A percentile compares a stretch with the other conserved stretches of the same genome.
Conservation (phyloP, 2,888 invertebrate species). For the Pollenia amentaria region DNA sequence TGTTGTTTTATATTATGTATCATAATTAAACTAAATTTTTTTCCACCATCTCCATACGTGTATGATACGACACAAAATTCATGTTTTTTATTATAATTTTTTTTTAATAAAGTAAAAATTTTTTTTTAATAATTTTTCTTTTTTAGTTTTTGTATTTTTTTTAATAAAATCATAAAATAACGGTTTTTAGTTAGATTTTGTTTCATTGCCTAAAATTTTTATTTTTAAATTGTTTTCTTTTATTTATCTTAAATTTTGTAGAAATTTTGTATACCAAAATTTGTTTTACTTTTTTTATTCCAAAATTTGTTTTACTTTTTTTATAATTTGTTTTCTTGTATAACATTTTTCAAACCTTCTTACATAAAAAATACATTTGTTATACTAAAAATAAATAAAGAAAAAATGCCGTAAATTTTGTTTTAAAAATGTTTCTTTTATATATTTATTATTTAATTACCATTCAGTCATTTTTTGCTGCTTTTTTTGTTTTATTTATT, state of each 20-base stretch:
- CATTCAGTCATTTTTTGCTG: slow-evolving; percentile 68
- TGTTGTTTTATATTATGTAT: slow-evolving; percentile 59
- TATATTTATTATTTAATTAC: slow-evolving; percentile 59
- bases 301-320: slow-evolving; percentile 67
- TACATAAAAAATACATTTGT: slow-evolving; percentile 70
- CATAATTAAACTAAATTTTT: slow-evolving; percentile 68
- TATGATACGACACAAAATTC: slow-evolving; percentile 63
- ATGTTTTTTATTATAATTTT: slow-evolving; percentile 22
- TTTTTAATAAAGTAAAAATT: slow-evolving; percentile 65
- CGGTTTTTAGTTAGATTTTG: slow-evolving; percentile 55
- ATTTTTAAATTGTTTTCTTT: slow-evolving; percentile 52
- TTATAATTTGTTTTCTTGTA: slow-evolving; percentile 66
- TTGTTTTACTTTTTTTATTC: slow-evolving; percentile 63
- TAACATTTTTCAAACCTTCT: slow-evolving; percentile 71
- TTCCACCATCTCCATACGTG: slow-evolving; percentile 55
- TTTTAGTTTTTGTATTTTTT: slow-evolving; percentile 39
- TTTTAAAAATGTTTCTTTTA: slow-evolving; percentile 47
- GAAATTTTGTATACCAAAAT: slow-evolving; percentile 74
- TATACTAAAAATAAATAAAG: slow-evolving; percentile 69
- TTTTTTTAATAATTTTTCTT: slow-evolving; percentile 53
- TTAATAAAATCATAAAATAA: slow-evolving; percentile 66
- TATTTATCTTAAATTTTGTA: slow-evolving; percentile 64
- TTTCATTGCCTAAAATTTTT: slow-evolving; percentile 71
- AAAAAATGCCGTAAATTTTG: slow-evolving; percentile 68
- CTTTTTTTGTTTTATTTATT: slow-evolving; percentile 37